phyloP scores from a whole-genome alignment of 2,888 invertebrate genomes.

The Callyntrura guangdongensis region DNA sequence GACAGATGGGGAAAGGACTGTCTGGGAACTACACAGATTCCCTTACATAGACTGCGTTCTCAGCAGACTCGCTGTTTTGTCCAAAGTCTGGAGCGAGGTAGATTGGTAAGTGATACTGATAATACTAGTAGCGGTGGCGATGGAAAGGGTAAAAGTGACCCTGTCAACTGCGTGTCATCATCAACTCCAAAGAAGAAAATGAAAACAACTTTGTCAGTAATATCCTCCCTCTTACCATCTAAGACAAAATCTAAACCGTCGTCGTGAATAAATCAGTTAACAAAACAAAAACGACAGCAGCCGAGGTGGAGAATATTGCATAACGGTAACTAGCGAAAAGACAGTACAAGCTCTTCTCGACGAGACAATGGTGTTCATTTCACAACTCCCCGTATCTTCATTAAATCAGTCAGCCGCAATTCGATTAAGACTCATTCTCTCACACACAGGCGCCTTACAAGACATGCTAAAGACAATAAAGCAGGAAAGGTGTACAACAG shows the following conservation, averaged over 20 bases:
- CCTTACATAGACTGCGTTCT: constrained; percentile 88
- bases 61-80: constrained; percentile 88
- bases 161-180: constrained; percentile 23
- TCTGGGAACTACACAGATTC: constrained; percentile 90
- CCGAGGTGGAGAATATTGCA: not conserved
- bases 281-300: not conserved
- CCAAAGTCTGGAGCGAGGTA: constrained; percentile 88
- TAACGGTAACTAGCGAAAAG: not conserved
- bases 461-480: not conserved
- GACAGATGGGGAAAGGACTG: constrained; percentile 95
- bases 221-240: not conserved
- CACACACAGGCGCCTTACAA: not conserved
- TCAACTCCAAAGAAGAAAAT: constrained; percentile 12
- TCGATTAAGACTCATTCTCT: no score
- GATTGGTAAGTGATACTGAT: constrained; percentile 73
- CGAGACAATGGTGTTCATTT: constrained; percentile 1
- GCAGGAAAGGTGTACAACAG: constrained; percentile 12
- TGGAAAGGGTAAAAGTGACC: constrained; percentile 36
- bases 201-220: constrained; percentile 33
- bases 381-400: not conserved
- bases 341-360: not conserved
- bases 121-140: not conserved
- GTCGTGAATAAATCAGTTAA: not conserved
- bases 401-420: not conserved
- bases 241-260: not conserved